A percentile compares a stretch with the other conserved stretches of the same genome.
Conservation (phyloP, 2,888 invertebrate genomes). For the Leptopterna dolabrata region DNA sequence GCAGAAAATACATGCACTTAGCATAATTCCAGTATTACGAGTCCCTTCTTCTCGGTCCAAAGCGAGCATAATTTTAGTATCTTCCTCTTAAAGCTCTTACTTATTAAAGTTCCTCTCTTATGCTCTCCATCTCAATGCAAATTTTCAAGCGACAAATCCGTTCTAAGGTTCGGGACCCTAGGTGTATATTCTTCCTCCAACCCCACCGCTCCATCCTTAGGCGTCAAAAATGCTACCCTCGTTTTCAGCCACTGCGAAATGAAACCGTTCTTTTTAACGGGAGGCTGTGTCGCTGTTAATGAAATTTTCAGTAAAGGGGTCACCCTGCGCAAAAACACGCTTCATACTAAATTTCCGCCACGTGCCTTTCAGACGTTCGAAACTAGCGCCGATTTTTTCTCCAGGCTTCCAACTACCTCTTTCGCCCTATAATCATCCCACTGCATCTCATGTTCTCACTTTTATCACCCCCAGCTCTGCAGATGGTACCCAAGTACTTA, state of each 20-base stretch:
- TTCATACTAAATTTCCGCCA: background rate
- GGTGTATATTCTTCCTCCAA: conserved; percentile 25
- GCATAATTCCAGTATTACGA: conserved; percentile 56
- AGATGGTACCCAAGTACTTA: no score
- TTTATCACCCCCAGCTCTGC: no score
- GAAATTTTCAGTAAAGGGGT: conserved; percentile 46
- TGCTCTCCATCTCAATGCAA: conserved; percentile 48
- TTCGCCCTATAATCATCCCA: background rate
- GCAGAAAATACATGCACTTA: conserved; percentile 43
- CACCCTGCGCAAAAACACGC: conserved; percentile 31
- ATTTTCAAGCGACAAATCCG: conserved; percentile 46
- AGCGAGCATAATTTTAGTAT: conserved; percentile 41
- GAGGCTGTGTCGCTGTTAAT: conserved; percentile 27
- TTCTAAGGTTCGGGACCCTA: conserved; percentile 27
- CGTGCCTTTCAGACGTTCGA: background rate
- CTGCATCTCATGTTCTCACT: no score
- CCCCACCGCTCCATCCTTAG: background rate
- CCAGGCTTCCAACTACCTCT: background rate
- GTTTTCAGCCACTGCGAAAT: conserved; percentile 48
- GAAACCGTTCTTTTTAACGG: conserved; percentile 47
- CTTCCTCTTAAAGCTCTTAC: conserved; percentile 38
- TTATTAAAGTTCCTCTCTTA: conserved; percentile 49
- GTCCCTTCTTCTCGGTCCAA: conserved; percentile 41
- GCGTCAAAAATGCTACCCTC: conserved; percentile 52
- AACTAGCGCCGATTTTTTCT: background rate